Conservation (phyloP, 1,140 invertebrate genomes). For the Himalopsyche phryganea region DNA sequence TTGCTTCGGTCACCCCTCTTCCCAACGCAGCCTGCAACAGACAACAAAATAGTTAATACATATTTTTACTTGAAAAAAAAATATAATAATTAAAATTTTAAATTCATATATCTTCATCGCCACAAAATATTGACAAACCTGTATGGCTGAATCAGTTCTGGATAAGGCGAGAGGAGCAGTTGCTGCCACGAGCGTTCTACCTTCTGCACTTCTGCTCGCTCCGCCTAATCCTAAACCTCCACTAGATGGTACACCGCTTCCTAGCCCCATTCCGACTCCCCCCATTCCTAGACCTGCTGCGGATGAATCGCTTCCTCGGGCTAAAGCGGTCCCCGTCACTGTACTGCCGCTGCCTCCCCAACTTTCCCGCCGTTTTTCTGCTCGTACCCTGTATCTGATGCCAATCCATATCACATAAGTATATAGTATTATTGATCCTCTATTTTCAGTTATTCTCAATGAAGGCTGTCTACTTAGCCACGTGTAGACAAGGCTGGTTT, state of each 20-base stretch:
- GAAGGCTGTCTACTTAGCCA: background rate
- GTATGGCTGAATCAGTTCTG: constrained; percentile 47
- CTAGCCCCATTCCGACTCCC: constrained; percentile 18
- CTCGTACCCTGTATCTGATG: constrained; percentile 48
- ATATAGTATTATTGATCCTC: background rate
- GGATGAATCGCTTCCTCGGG: constrained; percentile 16
- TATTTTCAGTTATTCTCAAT: background rate
- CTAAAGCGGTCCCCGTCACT: constrained; percentile 29
- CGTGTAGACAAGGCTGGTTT: background rate
- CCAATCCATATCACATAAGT: background rate
- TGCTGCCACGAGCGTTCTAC: constrained; percentile 20
- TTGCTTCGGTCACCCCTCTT: constrained; percentile 37
- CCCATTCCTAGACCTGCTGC: constrained; percentile 6
- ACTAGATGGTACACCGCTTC: constrained; percentile 5
- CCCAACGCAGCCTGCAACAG: constrained; percentile 43
- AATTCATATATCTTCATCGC: too few species aligned
- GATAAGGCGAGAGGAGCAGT: constrained; percentile 36
- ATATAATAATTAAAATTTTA: background rate
- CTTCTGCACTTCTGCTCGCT: constrained; percentile 27
- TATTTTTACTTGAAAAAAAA: too few species aligned
- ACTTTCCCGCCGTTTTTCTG: constrained; percentile 56
- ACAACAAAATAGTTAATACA: background rate
- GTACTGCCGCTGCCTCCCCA: constrained; percentile 40
- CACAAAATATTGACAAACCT: too few species aligned
- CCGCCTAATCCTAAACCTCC: constrained; percentile 23